phyloP scores from a whole-genome alignment of 2,888 invertebrate genomes.

The Cryptocephalus moraei region DNA sequence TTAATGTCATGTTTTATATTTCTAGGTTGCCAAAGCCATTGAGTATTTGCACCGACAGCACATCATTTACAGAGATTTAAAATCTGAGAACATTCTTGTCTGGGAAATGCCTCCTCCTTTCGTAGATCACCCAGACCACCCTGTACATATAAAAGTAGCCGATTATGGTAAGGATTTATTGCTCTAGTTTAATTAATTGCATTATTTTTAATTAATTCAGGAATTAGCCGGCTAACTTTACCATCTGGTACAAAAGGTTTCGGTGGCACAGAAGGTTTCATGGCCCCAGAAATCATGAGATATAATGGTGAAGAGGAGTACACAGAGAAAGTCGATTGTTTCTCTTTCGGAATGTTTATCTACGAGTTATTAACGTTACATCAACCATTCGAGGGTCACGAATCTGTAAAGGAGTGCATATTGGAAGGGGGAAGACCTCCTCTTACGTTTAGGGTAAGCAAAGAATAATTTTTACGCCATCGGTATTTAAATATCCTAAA shows the following conservation, averaged over 20 bases:
- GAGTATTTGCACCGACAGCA: conserved; percentile 90
- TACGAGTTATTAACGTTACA: conserved; percentile 90
- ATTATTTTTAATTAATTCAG: conserved; percentile 30
- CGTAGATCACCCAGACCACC: conserved; percentile 53
- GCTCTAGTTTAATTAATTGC: neutral
- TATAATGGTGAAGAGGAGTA: conserved; percentile 99
- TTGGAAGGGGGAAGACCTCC: conserved; percentile 89
- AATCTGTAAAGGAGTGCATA: conserved; percentile 93
- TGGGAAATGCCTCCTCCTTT: conserved; percentile 88
- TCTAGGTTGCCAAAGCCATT: conserved; percentile 83
- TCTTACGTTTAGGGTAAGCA: conserved; percentile 64
- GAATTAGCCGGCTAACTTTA: conserved; percentile 78
- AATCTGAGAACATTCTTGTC: conserved; percentile 97
- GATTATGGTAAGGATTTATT: conserved; percentile 69
- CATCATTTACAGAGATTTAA: conserved; percentile 87
- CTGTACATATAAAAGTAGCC: conserved; percentile 85
- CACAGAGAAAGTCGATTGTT: conserved; percentile 97
- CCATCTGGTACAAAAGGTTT: conserved; percentile 94
- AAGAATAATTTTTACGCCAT: too few relatives aligned
- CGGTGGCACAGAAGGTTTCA: conserved; percentile 97
- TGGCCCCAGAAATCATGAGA: conserved; percentile 98
- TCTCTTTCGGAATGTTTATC: conserved; percentile 97
- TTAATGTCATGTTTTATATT: conserved; percentile 24
- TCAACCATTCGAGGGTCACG: conserved; percentile 92
- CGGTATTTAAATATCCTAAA: neutral